Evolutionary conservation across 2,113 vertebrate species (phyloP).

Genomic region (Stegostoma tigrinum): DNA sequence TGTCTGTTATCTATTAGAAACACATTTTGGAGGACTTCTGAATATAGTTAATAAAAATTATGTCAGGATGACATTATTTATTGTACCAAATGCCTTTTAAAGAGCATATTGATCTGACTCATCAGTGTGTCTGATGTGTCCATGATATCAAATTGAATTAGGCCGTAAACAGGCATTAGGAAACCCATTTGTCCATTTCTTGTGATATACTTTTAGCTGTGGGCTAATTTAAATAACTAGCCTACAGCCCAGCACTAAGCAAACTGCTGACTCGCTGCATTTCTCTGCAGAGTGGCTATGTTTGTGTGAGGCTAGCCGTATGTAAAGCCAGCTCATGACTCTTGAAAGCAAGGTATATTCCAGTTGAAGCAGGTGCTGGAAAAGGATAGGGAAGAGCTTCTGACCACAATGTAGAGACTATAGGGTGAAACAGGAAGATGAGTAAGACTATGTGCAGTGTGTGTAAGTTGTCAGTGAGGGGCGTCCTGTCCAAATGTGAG

Average conservation of each 20-base stretch:
- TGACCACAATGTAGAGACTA: neutral
- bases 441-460: neutral
- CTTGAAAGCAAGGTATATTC: neutral
- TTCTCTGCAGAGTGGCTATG: neutral
- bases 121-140: constrained; percentile 8
- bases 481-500: neutral
- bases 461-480: neutral
- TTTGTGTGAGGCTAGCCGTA: neutral
- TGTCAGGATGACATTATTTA: constrained; percentile 1
- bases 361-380: neutral
- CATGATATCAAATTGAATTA: neutral
- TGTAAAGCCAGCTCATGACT: neutral
- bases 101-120: neutral
- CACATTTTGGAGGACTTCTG: constrained; percentile 3
- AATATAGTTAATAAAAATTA: constrained; percentile 24
- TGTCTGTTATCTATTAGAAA: constrained; percentile 19
- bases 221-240: neutral
- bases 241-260: neutral
- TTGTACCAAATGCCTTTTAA: neutral
- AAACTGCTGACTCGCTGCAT: neutral
- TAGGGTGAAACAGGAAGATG: neutral
- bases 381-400: neutral
- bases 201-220: neutral
- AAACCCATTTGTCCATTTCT: neutral
- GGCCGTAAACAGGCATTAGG: neutral